Evolutionary conservation across 37 sponge, comb jelly and placozoan genomes (phyloP).

Genomic region (Beroe ovata): DNA sequence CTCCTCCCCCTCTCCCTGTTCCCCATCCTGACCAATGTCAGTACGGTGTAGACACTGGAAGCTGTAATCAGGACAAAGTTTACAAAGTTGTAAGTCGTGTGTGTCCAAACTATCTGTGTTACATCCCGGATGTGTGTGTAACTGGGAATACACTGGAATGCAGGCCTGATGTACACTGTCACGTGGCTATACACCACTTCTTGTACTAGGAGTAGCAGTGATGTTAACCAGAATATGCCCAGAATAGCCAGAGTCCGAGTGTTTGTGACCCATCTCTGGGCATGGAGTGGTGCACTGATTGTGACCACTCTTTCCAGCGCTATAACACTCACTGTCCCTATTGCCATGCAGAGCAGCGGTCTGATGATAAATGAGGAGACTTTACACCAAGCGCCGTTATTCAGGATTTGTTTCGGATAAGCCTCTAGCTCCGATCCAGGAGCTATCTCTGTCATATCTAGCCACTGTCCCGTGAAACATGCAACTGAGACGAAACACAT

Average conservation of each 20-base stretch:
- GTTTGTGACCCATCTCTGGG: neutral
- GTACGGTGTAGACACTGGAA: neutral
- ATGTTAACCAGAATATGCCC: neutral
- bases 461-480: slow-evolving; percentile 1
- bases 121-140: neutral
- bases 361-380: neutral
- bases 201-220: neutral
- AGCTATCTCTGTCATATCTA: neutral
- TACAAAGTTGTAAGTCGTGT: slow-evolving; percentile 2
- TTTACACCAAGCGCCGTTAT: slow-evolving; percentile 5
- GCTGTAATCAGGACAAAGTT: neutral
- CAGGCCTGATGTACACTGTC: neutral
- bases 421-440: neutral
- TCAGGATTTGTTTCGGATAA: slow-evolving; percentile 22
- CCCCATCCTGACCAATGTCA: slow-evolving; percentile 2
- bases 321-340: neutral
- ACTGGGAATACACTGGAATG: slow-evolving; percentile 16
- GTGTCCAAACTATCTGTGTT: neutral
- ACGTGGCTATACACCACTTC: neutral
- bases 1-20: neutral
- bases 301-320: neutral
- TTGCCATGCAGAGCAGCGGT: neutral
- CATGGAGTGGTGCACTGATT: neutral
- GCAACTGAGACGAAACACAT: neutral
- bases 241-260: neutral